These are phyloP conservation scores for Nomada lathburiana DNA, from an alignment of 2,888 invertebrate genomes.

Conservation along the genomic window DNA sequence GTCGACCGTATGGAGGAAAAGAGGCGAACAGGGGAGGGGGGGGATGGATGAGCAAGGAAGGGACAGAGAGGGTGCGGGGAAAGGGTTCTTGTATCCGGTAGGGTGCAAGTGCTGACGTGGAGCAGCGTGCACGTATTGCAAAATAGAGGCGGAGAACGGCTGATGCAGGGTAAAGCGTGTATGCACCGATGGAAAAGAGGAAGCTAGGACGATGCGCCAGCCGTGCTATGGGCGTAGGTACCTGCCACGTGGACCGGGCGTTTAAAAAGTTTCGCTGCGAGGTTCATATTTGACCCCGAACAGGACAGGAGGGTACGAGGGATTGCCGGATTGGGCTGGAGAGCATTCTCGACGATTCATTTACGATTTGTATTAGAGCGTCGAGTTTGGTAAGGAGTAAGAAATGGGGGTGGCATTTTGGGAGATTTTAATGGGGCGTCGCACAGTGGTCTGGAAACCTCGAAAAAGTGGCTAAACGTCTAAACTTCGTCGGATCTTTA, in stretches of 20 bases:
- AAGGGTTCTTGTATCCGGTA: conserved; percentile 66
- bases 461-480: too few relatives aligned
- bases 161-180: conserved; percentile 42
- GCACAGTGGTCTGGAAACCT: too few relatives aligned
- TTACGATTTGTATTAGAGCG: not conserved
- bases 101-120: conserved; percentile 69
- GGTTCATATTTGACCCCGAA: not conserved
- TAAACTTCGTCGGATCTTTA: too few relatives aligned
- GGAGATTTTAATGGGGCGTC: too few relatives aligned
- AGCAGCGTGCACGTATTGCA: conserved; percentile 67
- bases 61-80: not conserved
- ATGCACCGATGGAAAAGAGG: conserved; percentile 33
- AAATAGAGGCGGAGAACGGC: conserved; percentile 63
- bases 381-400: too few relatives aligned
- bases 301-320: not conserved
- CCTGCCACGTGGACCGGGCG: conserved; percentile 51
- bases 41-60: not conserved
- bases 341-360: conserved; percentile 11
- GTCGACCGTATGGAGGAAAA: conserved; percentile 47
- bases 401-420: too few relatives aligned
- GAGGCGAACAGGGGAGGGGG: not conserved
- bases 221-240: not conserved
- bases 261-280: conserved; percentile 28
- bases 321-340: not conserved
- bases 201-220: conserved; percentile 37